These are phyloP conservation scores for Blera fallax DNA, from an alignment of 2,888 invertebrate genomes.

Conservation along the genomic window DNA sequence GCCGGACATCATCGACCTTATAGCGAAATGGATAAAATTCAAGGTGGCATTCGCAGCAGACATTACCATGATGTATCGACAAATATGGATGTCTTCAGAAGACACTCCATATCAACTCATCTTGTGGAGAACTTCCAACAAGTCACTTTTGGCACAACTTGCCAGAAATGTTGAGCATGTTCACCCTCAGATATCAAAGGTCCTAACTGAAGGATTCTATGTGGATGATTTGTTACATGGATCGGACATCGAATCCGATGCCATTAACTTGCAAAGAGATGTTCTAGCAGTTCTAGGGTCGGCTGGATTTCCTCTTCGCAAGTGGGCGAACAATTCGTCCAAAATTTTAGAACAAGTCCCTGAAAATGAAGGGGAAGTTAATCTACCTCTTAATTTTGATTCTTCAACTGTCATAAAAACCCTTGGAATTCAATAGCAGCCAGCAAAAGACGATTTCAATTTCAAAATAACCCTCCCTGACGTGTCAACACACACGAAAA, in stretches of 20 bases:
- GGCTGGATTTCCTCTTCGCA: background rate
- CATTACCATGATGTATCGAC: too few relatives aligned
- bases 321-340: background rate
- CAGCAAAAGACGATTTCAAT: background rate
- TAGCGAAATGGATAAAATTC: too few relatives aligned
- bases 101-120: background rate
- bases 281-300: background rate
- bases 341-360: background rate
- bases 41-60: too few relatives aligned
- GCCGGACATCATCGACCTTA: too few relatives aligned
- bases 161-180: background rate
- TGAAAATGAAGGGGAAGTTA: background rate
- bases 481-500: background rate
- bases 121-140: background rate
- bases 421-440: too few relatives aligned
- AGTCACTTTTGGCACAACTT: background rate
- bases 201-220: background rate
- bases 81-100: too few relatives aligned
- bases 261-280: too few relatives aligned
- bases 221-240: background rate
- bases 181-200: background rate
- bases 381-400: background rate
- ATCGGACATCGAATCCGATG: background rate
- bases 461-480: background rate
- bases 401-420: background rate